Evolutionary conservation across 1,140 invertebrate genomes (phyloP).

Genomic region (Drosophila fuyamai): DNA sequence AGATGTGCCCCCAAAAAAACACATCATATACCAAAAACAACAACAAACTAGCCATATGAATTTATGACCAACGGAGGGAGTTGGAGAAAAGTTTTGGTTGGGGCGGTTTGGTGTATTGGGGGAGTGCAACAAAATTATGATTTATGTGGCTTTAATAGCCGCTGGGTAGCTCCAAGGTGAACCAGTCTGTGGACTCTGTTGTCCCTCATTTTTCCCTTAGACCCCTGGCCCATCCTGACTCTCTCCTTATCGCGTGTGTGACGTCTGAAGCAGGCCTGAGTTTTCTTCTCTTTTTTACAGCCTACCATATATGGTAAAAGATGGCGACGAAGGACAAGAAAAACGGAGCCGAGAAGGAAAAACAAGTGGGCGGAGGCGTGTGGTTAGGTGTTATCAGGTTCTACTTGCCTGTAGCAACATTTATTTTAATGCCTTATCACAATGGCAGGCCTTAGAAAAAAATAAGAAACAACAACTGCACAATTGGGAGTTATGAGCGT

Average conservation of each 20-base stretch:
- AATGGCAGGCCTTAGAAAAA: constrained; percentile 48
- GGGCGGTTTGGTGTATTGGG: not conserved
- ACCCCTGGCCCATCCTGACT: not conserved
- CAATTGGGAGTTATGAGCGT: constrained; percentile 81
- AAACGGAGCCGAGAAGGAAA: constrained; percentile 11
- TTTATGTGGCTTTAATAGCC: constrained; percentile 83
- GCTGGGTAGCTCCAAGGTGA: constrained; percentile 56
- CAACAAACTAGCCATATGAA: constrained; percentile 77
- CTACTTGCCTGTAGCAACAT: constrained; percentile 72
- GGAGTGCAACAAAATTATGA: constrained; percentile 81
- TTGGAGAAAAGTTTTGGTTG: constrained; percentile 23
- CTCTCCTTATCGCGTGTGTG: constrained; percentile 58
- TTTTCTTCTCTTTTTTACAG: constrained; percentile 35
- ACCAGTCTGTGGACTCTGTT: constrained; percentile 2
- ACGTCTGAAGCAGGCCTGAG: constrained; percentile 37
- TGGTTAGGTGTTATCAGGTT: constrained; percentile 67
- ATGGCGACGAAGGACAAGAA: constrained; percentile 15
- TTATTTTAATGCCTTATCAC: constrained; percentile 82
- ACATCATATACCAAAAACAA: constrained; percentile 31
- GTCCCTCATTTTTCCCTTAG: not conserved
- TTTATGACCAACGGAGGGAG: constrained; percentile 59
- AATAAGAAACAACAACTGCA: constrained; percentile 64
- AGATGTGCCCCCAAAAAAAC: constrained; percentile 18
- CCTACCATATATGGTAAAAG: constrained; percentile 19
- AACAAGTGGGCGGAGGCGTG: constrained; percentile 34